phyloP scores from a whole-genome alignment of 2,113 vertebrate genomes.

The Otus sunia region DNA sequence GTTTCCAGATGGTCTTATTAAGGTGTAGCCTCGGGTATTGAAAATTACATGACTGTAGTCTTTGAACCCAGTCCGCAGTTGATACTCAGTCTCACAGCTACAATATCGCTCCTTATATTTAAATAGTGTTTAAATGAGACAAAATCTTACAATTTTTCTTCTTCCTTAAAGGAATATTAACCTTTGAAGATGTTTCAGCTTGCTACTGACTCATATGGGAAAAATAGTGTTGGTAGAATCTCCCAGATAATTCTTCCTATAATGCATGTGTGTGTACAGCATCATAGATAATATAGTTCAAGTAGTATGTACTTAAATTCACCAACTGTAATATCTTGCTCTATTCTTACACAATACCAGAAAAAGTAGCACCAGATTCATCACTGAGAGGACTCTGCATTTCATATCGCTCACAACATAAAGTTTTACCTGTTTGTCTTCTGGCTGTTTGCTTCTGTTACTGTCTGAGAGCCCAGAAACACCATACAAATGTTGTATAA shows the following conservation, averaged over 20 bases:
- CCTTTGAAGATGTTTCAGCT: background rate
- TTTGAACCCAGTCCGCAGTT: background rate
- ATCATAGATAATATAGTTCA: background rate
- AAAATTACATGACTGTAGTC: background rate
- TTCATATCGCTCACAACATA: background rate
- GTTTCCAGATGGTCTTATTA: conserved; percentile 27
- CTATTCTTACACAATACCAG: background rate
- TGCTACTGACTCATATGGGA: background rate
- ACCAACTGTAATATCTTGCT: background rate
- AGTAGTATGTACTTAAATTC: background rate
- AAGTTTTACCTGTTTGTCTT: background rate
- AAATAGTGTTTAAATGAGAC: background rate
- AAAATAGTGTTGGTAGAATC: background rate
- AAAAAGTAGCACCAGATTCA: background rate
- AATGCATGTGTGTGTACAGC: background rate
- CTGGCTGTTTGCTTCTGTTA: background rate
- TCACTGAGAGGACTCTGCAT: background rate
- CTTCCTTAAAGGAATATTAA: conserved; percentile 12
- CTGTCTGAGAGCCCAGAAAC: background rate
- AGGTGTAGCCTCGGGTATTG: background rate
- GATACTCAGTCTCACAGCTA: background rate
- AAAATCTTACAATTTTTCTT: background rate
- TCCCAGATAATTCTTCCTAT: background rate
- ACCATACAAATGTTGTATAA: background rate
- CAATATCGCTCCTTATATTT: background rate